These are phyloP conservation scores for Toxotes chatareus DNA, from an alignment of 2,113 vertebrate species.

Conservation along the genomic window DNA sequence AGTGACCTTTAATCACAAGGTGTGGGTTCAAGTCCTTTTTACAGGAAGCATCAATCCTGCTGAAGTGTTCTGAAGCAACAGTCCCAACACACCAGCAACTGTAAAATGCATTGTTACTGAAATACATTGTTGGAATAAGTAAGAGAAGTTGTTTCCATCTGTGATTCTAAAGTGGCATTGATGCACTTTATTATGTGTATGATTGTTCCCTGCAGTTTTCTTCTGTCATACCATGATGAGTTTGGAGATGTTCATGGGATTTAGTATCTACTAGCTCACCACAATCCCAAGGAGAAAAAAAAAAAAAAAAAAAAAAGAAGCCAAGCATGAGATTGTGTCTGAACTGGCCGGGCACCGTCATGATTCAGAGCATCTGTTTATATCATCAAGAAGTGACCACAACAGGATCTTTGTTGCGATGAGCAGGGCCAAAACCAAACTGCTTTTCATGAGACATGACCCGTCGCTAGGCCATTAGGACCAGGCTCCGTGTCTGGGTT, in stretches of 20 bases:
- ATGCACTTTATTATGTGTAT: not conserved
- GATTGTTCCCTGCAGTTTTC: not conserved
- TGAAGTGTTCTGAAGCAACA: not conserved
- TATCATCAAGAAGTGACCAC: constrained; percentile 74
- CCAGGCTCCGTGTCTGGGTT: constrained; percentile 66
- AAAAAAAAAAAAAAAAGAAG: not conserved
- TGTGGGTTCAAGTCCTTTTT: not conserved
- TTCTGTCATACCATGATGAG: constrained; percentile 10
- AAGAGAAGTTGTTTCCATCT: not conserved
- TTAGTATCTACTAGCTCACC: constrained; percentile 29
- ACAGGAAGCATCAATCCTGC: constrained; percentile 11
- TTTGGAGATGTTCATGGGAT: constrained; percentile 7
- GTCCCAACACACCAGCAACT: not conserved
- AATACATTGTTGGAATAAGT: not conserved
- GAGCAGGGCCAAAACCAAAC: constrained; percentile 64
- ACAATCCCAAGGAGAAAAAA: constrained; percentile 4
- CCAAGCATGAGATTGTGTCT: constrained; percentile 45
- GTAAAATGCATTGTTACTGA: not conserved
- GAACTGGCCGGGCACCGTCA: constrained; percentile 44
- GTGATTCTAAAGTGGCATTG: not conserved
- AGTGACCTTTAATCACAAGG: not conserved
- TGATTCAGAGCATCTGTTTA: constrained; percentile 76
- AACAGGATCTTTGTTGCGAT: constrained; percentile 57
- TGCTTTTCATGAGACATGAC: constrained; percentile 66
- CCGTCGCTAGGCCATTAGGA: constrained; percentile 56